Evolutionary conservation across 2,797 vertebrate genomes (phyloP), one percentile per base, ranked within the genome.

Genomic region (Myotis planiceps): DNA sequence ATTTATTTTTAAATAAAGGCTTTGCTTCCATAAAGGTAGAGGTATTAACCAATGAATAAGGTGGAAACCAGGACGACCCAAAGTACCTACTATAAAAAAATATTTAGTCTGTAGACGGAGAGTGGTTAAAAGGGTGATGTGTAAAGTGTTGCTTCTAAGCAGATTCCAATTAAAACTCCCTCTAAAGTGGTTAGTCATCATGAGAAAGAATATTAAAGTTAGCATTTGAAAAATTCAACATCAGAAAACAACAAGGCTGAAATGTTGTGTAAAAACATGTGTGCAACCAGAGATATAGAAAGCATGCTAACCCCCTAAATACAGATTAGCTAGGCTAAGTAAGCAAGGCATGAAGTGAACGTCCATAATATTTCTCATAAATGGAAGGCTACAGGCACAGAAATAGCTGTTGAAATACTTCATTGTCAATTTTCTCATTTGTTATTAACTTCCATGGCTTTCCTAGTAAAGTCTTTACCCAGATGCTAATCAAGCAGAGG

Each of bases 401-500:
- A 16, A 42, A 14, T 55, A 69, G 53, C 9, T 0, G 76, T 25
- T 21, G 71, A 51, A 87, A 58, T 45, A 37, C 55, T 89, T 63
- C 37, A 42, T 39, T 83, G 84, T 34, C 65, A 63, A n/a, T 88
- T 94, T 95, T 71, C 91, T 98, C 88, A 63, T 96, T 96, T 96
- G 88, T 69, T 85, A 90, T 92, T 96, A 97, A 92, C 81, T 63
- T 29, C 34, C n/a, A n/a, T 80, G 63, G 37, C 92, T 97, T 97
- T 88, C 94, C 95, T 92, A n/a, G 86, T 92, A 89, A 95, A 89
- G 85, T 94, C 96, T 98, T 98, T 95, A 97, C 97, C 96, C 6
- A 2, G 88, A 97, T 97, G 95, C 97, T 98, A 98, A 98, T 98
- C 98, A 98, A 97, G 95, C 90, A 97, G 92, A 97, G 96, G 95